Percentiles rank a stretch among this genome's conserved stretches.
Conservation (phyloP, 1,140 invertebrate genomes). For the Oncopodura yosiiana region DNA sequence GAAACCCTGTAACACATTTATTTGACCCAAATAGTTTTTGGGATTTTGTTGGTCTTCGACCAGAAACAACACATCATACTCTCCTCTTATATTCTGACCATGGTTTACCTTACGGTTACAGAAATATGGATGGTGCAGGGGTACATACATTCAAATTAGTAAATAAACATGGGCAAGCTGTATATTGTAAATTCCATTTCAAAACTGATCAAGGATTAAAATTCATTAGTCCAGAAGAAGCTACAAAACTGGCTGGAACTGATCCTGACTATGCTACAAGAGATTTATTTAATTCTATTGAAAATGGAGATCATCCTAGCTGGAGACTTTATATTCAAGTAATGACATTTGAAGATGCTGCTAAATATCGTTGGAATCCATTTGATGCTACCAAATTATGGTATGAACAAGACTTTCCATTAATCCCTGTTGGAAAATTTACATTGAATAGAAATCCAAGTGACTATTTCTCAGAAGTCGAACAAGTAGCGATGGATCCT, state of each 20-base stretch:
- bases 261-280: slow-evolving; percentile 62
- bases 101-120: slow-evolving; percentile 46
- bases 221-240: slow-evolving; percentile 42
- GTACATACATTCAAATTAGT: slow-evolving; percentile 50
- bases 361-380: slow-evolving; percentile 47
- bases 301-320: slow-evolving; percentile 53
- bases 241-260: slow-evolving; percentile 42
- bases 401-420: slow-evolving; percentile 78
- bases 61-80: slow-evolving; percentile 47
- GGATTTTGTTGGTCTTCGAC: slow-evolving; percentile 47
- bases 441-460: slow-evolving; percentile 77
- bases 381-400: slow-evolving; percentile 67
- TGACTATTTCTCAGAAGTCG: slow-evolving; percentile 89
- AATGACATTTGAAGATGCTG: slow-evolving; percentile 34
- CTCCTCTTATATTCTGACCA: slow-evolving; percentile 47
- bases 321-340: slow-evolving; percentile 53
- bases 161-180: slow-evolving; percentile 40
- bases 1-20: slow-evolving; percentile 64
- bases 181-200: slow-evolving; percentile 49
- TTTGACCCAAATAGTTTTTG: slow-evolving; percentile 52
- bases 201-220: slow-evolving; percentile 52
- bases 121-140: slow-evolving; percentile 48
- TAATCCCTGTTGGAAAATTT: slow-evolving; percentile 82
- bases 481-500: slow-evolving; percentile 64
- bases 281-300: slow-evolving; percentile 66